Evolutionary conservation across 2,797 vertebrate genomes (phyloP), one percentile per base, ranked within the genome.

Genomic region (Acropternis orthonyx): DNA sequence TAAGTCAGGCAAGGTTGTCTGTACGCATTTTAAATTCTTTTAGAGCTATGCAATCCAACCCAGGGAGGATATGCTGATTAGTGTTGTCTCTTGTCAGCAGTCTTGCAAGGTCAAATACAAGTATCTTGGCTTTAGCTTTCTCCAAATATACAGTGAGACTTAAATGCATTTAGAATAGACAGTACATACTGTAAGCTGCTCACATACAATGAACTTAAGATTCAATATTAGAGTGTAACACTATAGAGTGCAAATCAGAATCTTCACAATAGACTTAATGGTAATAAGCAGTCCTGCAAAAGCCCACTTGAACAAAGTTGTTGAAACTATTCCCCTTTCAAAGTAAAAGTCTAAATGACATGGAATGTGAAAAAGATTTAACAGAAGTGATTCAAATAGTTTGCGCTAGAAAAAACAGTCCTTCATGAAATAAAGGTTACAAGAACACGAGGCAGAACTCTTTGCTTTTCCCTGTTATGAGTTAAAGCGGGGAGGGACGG

Each of bases 231-330:
- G 97, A 97, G 98, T 98, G 98, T 99, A 99, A 99, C 98, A 98
- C 98, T 99, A 99, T 97, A 99, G 98, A 99, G 99, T 99, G 99
- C 99, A 99, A 99, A 99, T 99, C 98, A 98, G 98, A 98, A 98
- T 98, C 98, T 99, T 98, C 98, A 99, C 98, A 98, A 99, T 93
- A 98, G 98, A 98, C 98, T 98, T 98, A 97, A 97, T 97, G 97
- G 96, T 98, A 97, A 97, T 97, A 98, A 98, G 98, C 98, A 97
- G 96, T 97, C 97, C 95, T 97, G 97, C 96, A 93, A 91, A 95
- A 98, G 96, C 97, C 98, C 98, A 99, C 98, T 97, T 98, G 98
- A 98, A 98, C 98, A 98, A 97, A 98, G 98, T 97, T n/a, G 97
- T 94, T 97, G 96, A 98, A 98, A 98, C 98, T 98, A 98, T 98